Evolutionary conservation across 2,888 invertebrate genomes (phyloP).

Genomic region (Erpobdella octoculata): DNA sequence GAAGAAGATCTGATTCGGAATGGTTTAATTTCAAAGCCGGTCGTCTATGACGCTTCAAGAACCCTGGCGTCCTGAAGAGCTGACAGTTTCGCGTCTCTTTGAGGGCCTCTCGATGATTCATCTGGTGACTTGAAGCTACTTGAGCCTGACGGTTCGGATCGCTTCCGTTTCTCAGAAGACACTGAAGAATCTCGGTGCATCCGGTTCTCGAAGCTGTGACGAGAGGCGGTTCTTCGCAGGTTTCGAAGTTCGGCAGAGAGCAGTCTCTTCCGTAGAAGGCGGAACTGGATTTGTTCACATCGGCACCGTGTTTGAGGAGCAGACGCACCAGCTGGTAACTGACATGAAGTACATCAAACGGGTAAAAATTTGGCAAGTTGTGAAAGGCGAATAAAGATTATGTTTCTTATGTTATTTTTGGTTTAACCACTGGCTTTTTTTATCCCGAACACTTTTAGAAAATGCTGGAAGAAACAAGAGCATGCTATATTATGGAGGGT

Average conservation of each 20-base stretch:
- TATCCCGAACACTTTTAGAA: no score
- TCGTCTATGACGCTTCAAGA: background rate
- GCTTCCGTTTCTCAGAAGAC: constrained; percentile 32
- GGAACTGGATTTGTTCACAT: constrained; percentile 33
- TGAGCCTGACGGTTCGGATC: constrained; percentile 12
- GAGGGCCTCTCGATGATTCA: background rate
- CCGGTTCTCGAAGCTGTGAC: constrained; percentile 37
- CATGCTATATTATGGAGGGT: no score
- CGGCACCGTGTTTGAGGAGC: constrained; percentile 32
- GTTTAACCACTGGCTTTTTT: no score
- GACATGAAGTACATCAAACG: background rate
- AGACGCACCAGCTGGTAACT: constrained; percentile 24
- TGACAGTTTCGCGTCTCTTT: no score
- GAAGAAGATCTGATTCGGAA: background rate
- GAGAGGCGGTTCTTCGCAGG: constrained; percentile 35
- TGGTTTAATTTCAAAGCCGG: background rate
- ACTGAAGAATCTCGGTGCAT: constrained; percentile 25
- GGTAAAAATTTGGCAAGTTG: background rate
- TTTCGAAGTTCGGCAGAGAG: constrained; percentile 31
- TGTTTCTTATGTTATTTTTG: no score
- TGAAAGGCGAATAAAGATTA: background rate
- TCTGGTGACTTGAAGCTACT: background rate
- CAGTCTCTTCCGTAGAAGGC: constrained; percentile 35
- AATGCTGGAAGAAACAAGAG: no score
- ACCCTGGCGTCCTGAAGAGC: background rate